Conservation (phyloP, 2,113 vertebrate species). For the Hemicordylus capensis region DNA sequence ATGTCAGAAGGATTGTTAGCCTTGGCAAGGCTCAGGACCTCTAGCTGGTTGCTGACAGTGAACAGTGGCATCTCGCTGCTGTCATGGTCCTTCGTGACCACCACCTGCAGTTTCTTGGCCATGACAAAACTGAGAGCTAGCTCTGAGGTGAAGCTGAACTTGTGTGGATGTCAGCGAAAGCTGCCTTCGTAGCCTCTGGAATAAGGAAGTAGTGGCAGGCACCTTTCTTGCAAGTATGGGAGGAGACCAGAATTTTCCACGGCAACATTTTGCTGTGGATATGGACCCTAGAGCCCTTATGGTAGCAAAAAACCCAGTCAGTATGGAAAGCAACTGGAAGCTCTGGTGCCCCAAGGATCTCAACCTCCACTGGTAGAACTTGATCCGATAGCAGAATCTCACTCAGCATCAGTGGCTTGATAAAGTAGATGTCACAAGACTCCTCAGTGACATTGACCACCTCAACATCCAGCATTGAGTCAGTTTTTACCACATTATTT, state of each 20-base stretch:
- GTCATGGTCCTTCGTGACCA: constrained; percentile 79
- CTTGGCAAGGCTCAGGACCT: constrained; percentile 61
- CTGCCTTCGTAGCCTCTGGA: constrained; percentile 79
- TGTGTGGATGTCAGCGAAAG: constrained; percentile 79
- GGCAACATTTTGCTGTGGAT: constrained; percentile 67
- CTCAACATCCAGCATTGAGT: constrained; percentile 88
- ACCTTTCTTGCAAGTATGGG: constrained; percentile 67
- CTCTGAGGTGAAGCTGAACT: constrained; percentile 83
- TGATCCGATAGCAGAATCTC: constrained; percentile 71
- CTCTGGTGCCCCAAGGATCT: constrained; percentile 78
- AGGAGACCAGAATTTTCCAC: constrained; percentile 76
- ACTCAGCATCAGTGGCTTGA: constrained; percentile 76
- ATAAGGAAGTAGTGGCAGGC: constrained; percentile 83
- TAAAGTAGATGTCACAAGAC: constrained; percentile 74
- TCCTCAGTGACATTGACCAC: constrained; percentile 82
- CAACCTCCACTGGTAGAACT: constrained; percentile 73
- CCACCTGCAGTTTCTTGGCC: constrained; percentile 69
- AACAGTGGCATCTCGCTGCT: constrained; percentile 72
- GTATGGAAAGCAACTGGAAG: constrained; percentile 67
- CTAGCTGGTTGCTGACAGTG: constrained; percentile 81
- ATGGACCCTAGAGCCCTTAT: constrained; percentile 63
- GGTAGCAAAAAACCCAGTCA: constrained; percentile 71
- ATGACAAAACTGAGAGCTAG: constrained; percentile 68
- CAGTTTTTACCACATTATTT: constrained; percentile 81
- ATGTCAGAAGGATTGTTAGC: constrained; percentile 3